A percentile compares a stretch with the other conserved stretches of the same genome.
phyloP scores from a whole-genome alignment of 2,113 vertebrate species.

The Dasypus novemcinctus region DNA sequence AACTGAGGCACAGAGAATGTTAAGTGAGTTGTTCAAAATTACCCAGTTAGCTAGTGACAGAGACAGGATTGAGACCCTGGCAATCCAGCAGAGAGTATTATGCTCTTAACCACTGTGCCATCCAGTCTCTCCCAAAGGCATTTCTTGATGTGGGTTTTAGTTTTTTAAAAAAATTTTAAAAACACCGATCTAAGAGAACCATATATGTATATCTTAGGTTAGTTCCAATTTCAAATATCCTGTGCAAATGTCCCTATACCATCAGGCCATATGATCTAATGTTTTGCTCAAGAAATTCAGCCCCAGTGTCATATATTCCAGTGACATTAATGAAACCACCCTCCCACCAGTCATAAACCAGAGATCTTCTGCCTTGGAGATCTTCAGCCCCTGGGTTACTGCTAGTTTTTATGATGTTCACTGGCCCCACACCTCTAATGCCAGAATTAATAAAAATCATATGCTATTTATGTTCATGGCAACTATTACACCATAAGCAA shows the following conservation, averaged over 20 bases:
- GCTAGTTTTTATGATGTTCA: not conserved
- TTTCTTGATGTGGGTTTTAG: slow-evolving; percentile 1
- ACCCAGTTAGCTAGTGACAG: not conserved
- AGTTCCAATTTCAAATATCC: slow-evolving; percentile 46
- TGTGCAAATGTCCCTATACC: not conserved
- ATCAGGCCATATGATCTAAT: not conserved
- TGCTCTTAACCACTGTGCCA: not conserved
- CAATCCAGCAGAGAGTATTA: not conserved
- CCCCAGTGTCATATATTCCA: slow-evolving; percentile 33
- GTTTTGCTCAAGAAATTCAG: slow-evolving; percentile 22
- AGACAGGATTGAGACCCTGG: not conserved
- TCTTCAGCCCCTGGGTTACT: not conserved
- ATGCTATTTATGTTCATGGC: not conserved
- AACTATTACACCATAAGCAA: slow-evolving; percentile 30
- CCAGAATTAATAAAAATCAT: slow-evolving; percentile 15
- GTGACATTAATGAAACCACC: not conserved
- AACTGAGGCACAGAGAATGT: slow-evolving; percentile 7
- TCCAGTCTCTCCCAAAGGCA: not conserved
- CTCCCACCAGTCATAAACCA: slow-evolving; percentile 11
- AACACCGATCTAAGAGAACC: not conserved
- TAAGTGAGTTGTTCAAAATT: not conserved
- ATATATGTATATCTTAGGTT: not conserved
- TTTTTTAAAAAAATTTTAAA: not conserved
- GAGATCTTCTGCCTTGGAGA: slow-evolving; percentile 17
- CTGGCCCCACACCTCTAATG: not conserved